Conservation (phyloP, 2,113 vertebrate genomes). For the Clarias macrocephalus region DNA sequence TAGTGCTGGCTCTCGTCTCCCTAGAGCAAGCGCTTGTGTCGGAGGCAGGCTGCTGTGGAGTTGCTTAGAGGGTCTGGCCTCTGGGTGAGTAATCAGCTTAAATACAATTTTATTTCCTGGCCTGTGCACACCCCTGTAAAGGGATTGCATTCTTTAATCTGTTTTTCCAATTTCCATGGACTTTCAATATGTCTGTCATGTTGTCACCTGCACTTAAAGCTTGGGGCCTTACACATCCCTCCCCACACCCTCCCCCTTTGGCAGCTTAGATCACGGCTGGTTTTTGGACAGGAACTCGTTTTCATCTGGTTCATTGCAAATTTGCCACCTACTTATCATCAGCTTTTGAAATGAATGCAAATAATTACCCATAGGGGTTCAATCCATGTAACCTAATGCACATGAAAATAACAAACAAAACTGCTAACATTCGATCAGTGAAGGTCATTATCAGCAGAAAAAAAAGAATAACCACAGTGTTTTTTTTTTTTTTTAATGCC, state of each 20-base stretch:
- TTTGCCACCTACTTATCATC: conserved; percentile 49
- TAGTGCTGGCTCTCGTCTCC: conserved; percentile 71
- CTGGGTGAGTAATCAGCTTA: conserved; percentile 81
- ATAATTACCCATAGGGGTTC: not conserved
- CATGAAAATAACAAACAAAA: conserved; percentile 5
- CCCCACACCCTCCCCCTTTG: conserved; percentile 47
- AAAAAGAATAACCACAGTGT: conserved; percentile 30
- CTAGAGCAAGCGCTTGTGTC: conserved; percentile 63
- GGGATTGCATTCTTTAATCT: conserved; percentile 73
- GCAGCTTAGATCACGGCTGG: conserved; percentile 59
- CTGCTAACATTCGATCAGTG: not conserved
- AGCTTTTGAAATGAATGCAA: not conserved
- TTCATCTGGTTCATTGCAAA: conserved; percentile 55
- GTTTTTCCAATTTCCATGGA: conserved; percentile 76
- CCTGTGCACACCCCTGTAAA: conserved; percentile 68
- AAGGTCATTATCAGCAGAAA: conserved; percentile 18
- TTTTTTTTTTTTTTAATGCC: conserved; percentile 48
- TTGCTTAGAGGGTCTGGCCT: conserved; percentile 76
- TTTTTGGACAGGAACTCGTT: conserved; percentile 57
- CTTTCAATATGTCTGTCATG: conserved; percentile 69
- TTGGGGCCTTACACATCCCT: conserved; percentile 27
- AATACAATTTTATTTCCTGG: conserved; percentile 80
- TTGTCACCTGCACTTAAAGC: conserved; percentile 70
- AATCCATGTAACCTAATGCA: not conserved
- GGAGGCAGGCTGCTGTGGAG: conserved; percentile 57